Base-by-base conservation (phyloP, 2,113 vertebrate species). In the Melanostigma gelatinosum region DNA sequence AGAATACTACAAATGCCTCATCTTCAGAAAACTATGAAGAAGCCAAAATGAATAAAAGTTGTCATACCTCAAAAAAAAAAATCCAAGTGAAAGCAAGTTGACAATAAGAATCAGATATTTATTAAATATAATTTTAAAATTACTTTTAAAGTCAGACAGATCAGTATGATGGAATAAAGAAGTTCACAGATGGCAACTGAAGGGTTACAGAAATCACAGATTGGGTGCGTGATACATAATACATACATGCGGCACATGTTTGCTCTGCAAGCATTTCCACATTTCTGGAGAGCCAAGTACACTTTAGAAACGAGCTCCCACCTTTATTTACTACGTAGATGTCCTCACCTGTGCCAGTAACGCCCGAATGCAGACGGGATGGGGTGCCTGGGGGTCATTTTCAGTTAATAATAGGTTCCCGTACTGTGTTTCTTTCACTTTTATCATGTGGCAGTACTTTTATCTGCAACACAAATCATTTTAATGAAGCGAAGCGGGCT, bases 91-190 rank as follows among this genome's bases (percentile, higher is more conserved):
- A 79, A 22, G 22, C 77, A 68, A 46, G 55, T 77, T 76, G 92
- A 92, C 94, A 92, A 87, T 91, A 93, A 93, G 93, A 95, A 95
- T 88, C 85, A 91, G 91, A 94, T 94, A 92, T 95, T 95, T 96
- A 96, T 95, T 96, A 94, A 95, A 94, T 96, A 96, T 94, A 92
- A 92, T 92, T 91, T 94, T 89, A 94, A 94, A 95, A 94, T 92
- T 76, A 91, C 80, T 85, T 54, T 92, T 86, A 64, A 87, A 90
- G 89, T 93, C 88, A 88, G 88, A 91, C 86, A 90, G 87, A 93
- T 94, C 87, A 92, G 87, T 85, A 85, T 79, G 85, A 89, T 88
- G 80, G 65, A 92, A 89, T 70, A 85, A 92, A 91, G 85, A 88
- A 91, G 77, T 86, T 88, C 92, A 95, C 89, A 92, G 80, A 90